Evolutionary conservation across 1,140 invertebrate species (phyloP).

Genomic region (Drosophila orosa): DNA sequence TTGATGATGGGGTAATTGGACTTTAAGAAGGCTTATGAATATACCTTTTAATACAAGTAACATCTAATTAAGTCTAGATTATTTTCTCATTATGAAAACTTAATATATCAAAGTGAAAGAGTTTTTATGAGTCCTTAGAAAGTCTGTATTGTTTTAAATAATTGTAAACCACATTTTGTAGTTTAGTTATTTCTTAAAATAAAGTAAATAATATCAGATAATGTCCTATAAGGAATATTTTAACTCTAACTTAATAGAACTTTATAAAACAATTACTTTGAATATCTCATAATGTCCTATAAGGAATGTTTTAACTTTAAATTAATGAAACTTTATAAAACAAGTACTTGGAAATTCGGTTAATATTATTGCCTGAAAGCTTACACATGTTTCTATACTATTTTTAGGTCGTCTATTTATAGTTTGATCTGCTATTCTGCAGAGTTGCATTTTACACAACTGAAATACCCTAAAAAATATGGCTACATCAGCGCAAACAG

Average conservation of each 20-base stretch:
- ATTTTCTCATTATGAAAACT: not conserved
- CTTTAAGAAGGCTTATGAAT: not conserved
- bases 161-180: not conserved
- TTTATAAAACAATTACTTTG: too few relatives aligned
- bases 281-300: not conserved
- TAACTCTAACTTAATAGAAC: not conserved
- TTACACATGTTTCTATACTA: not conserved
- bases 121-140: not conserved
- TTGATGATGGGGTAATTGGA: not conserved
- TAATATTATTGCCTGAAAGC: accelerated
- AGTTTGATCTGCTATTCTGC: not conserved
- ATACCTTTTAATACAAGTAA: not conserved
- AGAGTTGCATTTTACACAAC: not conserved
- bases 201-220: not conserved
- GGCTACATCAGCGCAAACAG: conserved; percentile 25
- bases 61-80: not conserved
- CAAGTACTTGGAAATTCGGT: not conserved
- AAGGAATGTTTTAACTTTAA: not conserved
- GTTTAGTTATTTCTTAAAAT: not conserved
- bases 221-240: not conserved
- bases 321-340: not conserved
- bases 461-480: conserved; percentile 24
- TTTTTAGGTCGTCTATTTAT: conserved; percentile 6
- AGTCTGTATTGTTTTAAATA: not conserved
- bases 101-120: not conserved